phyloP scores from a whole-genome alignment of 1,140 invertebrate genomes.

The Leptestheria dahalacensis region DNA sequence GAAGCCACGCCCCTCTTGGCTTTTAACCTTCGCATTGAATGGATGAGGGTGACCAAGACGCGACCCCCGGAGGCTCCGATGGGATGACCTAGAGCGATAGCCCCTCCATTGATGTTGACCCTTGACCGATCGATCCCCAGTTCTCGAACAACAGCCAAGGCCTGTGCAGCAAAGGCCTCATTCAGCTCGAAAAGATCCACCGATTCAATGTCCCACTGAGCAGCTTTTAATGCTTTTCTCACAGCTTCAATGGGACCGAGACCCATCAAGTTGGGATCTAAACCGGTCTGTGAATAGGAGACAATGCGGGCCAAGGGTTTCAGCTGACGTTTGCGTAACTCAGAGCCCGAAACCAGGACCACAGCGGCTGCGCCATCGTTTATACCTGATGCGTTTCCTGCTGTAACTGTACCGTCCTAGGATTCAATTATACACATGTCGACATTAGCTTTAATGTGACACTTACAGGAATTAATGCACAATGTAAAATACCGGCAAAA shows the following conservation, averaged over 20 bases:
- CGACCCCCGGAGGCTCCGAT: slow-evolving; percentile 66
- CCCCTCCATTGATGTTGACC: slow-evolving; percentile 71
- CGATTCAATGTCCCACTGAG: slow-evolving; percentile 59
- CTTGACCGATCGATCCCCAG: slow-evolving; percentile 51
- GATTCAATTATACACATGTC: background rate
- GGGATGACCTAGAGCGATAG: slow-evolving; percentile 79
- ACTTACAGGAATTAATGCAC: background rate
- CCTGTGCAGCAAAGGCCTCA: slow-evolving; percentile 68
- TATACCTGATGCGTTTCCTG: slow-evolving; percentile 64
- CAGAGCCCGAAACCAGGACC: slow-evolving; percentile 44
- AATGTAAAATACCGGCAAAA: slow-evolving; percentile 35
- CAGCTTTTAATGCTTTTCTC: slow-evolving; percentile 48
- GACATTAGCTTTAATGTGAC: background rate
- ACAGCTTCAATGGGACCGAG: slow-evolving; percentile 53
- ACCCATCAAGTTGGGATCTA: slow-evolving; percentile 65
- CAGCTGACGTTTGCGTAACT: slow-evolving; percentile 34
- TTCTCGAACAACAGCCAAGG: slow-evolving; percentile 44
- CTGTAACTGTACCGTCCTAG: slow-evolving; percentile 49
- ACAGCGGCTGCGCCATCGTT: slow-evolving; percentile 77
- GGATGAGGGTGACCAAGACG: slow-evolving; percentile 53
- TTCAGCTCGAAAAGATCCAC: slow-evolving; percentile 82
- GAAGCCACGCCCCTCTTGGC: slow-evolving; percentile 60
- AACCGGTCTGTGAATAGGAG: slow-evolving; percentile 44
- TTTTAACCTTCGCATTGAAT: slow-evolving; percentile 43
- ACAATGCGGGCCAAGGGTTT: slow-evolving; percentile 47